Evolutionary conservation across 2,888 invertebrate genomes (phyloP).

Genomic region (Pegoplata infirma): DNA sequence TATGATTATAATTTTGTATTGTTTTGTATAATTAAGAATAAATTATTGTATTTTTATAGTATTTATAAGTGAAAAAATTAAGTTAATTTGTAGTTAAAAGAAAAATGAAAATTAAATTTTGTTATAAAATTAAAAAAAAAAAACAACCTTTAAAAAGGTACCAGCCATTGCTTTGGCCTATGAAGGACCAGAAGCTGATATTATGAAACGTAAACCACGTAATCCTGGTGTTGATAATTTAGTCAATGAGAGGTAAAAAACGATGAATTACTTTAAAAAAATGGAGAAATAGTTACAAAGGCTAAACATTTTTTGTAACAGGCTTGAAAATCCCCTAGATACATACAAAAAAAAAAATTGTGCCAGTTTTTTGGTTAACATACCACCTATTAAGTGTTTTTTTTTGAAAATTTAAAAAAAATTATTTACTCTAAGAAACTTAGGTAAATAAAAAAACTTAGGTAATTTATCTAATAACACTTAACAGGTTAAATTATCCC

Average conservation of each 20-base stretch:
- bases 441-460: too few relatives aligned
- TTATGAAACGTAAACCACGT: conserved; percentile 98
- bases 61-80: conserved; percentile 15
- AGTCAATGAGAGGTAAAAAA: conserved; percentile 94
- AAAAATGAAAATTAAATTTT: background rate
- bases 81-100: conserved; percentile 5
- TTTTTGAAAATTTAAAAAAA: too few relatives aligned
- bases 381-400: too few relatives aligned
- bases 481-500: too few relatives aligned
- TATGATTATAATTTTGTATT: background rate
- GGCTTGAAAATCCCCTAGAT: too few relatives aligned
- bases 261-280: background rate
- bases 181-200: conserved; percentile 98
- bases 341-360: too few relatives aligned
- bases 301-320: too few relatives aligned
- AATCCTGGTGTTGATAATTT: conserved; percentile 97
- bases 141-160: conserved; percentile 81
- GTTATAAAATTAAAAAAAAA: background rate
- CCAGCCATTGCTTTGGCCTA: conserved; percentile 99
- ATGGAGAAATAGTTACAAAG: background rate
- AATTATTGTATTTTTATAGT: conserved; percentile 37
- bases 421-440: too few relatives aligned
- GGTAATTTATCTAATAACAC: too few relatives aligned
- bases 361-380: too few relatives aligned
- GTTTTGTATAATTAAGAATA: too few relatives aligned